Evolutionary conservation across 2,888 invertebrate genomes (phyloP), one percentile per base, ranked within the genome.

Genomic region (Apotomis turbidana): DNA sequence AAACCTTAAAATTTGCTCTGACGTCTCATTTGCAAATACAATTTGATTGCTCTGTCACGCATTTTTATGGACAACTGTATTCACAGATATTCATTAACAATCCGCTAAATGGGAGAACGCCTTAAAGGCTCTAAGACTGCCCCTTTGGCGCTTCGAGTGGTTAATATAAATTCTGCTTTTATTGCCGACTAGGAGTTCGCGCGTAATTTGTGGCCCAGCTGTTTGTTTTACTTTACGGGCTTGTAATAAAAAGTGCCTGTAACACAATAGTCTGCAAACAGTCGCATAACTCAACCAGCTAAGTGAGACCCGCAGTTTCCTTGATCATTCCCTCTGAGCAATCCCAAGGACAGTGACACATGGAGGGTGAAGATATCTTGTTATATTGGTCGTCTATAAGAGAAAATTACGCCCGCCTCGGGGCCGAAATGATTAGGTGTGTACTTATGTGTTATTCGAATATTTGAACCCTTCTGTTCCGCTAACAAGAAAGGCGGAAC

Each of bases 241-340:
- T 68, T 70, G 83, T 80, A 83, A 86, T 87, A 88, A 88, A 86
- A 87, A 85, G 79, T 82, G 79, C 80, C 80, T 80, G 84, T 83
- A 79, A 83, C 80, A 78, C 79, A 77, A 82, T 79, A 81, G 83
- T 81, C 82, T 79, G 74, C 77, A 79, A 80, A 82, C 78, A 78
- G 78, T 77, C 73, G 77, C 69, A 74, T 66, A 75, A 78, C 74
- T 71, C 52, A 72, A 75, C 85, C 82, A 82, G 27, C 71, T 49
- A 41, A 46, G 13, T 27, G 51, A 73, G 81, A 80, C 59, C 83
- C 62, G 46, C 71, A 54, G 71, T 27, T 68, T 69, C 60, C 74
- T 55, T 38, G 10, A n/a, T 36, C 27, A 27, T 67, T 57, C 66
- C 13, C 12, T 54, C 59, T 12, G 12, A 67, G 3, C 5, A 55